phyloP scores from a whole-genome alignment of 2,797 vertebrate species.

The Sebastes matsubarae region DNA sequence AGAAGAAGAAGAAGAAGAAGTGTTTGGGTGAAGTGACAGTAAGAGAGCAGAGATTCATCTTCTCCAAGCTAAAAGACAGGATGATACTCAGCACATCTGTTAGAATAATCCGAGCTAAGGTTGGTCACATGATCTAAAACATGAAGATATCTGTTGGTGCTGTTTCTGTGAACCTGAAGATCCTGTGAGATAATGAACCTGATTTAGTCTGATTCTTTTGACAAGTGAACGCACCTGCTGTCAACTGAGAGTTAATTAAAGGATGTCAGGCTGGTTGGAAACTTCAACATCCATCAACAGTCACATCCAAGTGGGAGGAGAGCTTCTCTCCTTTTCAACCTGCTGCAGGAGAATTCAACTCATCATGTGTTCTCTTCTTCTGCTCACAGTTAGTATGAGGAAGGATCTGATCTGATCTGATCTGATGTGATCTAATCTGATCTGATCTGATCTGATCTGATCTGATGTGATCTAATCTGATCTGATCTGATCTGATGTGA shows the following conservation, averaged over 20 bases:
- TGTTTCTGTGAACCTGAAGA: background rate
- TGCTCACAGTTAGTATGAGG: no score
- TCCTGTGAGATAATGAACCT: background rate
- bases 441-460: no score
- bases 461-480: rapidly evolving
- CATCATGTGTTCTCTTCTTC: no score
- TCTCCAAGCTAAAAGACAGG: no score
- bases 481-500: no score
- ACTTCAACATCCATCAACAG: background rate
- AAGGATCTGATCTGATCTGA: no score
- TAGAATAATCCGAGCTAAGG: no score
- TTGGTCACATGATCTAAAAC: background rate
- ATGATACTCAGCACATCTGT: no score
- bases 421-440: rapidly evolving
- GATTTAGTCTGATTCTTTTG: background rate
- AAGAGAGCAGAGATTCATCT: no score
- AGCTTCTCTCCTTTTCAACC: background rate
- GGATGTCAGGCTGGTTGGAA: background rate
- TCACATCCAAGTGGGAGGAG: background rate
- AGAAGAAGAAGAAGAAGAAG: no score
- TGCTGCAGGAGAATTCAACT: background rate
- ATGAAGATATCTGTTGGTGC: background rate
- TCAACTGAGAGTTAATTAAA: background rate
- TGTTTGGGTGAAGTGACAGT: no score
- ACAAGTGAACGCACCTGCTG: background rate